Conservation (phyloP, 2,113 vertebrate species). For the Phoenicopterus ruber region DNA sequence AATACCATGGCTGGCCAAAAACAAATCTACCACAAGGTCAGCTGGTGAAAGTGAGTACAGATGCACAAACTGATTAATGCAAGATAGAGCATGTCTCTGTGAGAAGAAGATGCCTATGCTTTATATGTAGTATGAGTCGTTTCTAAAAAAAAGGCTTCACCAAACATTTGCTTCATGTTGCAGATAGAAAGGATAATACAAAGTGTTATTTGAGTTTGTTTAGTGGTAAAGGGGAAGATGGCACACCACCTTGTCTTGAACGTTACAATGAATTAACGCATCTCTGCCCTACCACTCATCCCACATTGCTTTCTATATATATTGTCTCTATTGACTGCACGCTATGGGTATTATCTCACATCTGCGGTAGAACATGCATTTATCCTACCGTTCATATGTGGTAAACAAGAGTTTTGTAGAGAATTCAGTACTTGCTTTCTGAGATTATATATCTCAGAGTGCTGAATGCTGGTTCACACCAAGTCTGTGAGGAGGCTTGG, state of each 20-base stretch:
- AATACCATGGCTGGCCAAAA: not conserved
- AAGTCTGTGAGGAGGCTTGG: conserved; percentile 58
- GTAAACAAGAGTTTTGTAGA: conserved; percentile 61
- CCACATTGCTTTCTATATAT: not conserved
- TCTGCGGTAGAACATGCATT: conserved; percentile 64
- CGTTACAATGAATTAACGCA: not conserved
- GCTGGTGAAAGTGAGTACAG: not conserved
- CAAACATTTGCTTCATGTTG: not conserved
- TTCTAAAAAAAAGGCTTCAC: not conserved
- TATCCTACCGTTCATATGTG: conserved; percentile 64
- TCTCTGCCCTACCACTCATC: not conserved
- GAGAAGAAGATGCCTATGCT: not conserved
- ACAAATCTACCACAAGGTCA: not conserved
- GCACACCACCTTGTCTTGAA: not conserved
- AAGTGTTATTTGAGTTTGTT: not conserved
- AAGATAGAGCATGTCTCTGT: not conserved
- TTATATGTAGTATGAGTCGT: not conserved
- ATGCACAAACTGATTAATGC: not conserved
- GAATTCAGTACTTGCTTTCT: conserved; percentile 37
- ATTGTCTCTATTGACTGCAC: not conserved
- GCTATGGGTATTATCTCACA: conserved; percentile 71
- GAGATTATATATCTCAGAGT: conserved; percentile 59
- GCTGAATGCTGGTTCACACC: conserved; percentile 57
- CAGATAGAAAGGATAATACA: not conserved
- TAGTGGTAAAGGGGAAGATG: not conserved